A percentile compares a stretch with the other conserved stretches of the same genome.
Evolutionary conservation across 53 echinoderm and acorn worm genomes (phyloP).

Genomic region (Holothuria scabra): DNA sequence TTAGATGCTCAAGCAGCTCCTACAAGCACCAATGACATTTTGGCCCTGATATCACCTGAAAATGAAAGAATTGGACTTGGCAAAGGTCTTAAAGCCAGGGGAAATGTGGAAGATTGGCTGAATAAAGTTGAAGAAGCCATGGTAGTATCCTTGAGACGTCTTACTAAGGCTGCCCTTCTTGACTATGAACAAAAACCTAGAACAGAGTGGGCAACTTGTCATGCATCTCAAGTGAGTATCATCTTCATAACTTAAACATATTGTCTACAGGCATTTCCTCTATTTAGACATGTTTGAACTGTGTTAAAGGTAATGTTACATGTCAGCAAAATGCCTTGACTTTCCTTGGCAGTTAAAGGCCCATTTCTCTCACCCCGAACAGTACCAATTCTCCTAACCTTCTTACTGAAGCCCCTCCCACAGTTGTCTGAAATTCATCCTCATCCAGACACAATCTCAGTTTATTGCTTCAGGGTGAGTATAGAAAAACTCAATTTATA

Average conservation of each 20-base stretch:
- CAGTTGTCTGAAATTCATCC: too few species aligned
- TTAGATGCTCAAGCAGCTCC: slow-evolving; percentile 58
- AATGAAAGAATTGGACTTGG: slow-evolving; percentile 92
- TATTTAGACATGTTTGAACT: too few species aligned
- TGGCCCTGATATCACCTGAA: slow-evolving; percentile 95
- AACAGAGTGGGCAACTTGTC: slow-evolving; percentile 90
- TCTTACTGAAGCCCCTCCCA: too few species aligned
- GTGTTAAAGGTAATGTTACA: too few species aligned
- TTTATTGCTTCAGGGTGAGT: too few species aligned
- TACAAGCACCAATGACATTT: slow-evolving; percentile 92
- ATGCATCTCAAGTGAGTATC: slow-evolving; percentile 79
- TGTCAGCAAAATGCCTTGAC: too few species aligned
- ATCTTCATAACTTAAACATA: slow-evolving; percentile 25
- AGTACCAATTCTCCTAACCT: too few species aligned
- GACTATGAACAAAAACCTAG: slow-evolving; percentile 81
- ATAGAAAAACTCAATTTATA: too few species aligned
- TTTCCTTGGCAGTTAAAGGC: too few species aligned
- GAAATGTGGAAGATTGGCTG: slow-evolving; percentile 99
- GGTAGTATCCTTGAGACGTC: slow-evolving; percentile 80
- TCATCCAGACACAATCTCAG: too few species aligned
- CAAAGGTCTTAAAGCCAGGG: slow-evolving; percentile 97
- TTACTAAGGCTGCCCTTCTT: slow-evolving; percentile 87
- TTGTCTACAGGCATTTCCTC: too few species aligned
- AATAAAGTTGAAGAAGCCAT: slow-evolving; percentile 95
- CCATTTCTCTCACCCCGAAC: too few species aligned